Evolutionary conservation across 2,797 vertebrate genomes (phyloP), one percentile per base, ranked within the genome.

Genomic region (Prionace glauca): DNA sequence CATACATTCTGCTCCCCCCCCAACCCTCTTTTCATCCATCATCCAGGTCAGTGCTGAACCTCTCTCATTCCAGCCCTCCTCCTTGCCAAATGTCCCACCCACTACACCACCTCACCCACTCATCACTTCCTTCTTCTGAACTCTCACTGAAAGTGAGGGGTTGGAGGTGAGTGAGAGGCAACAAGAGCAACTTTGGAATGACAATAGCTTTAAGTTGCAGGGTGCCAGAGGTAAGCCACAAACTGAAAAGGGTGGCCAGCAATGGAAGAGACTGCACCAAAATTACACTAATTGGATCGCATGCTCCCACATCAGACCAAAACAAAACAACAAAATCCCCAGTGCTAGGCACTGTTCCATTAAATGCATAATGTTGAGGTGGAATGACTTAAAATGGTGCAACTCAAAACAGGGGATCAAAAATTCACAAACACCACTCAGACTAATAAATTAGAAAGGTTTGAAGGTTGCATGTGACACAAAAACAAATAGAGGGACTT

Each of bases 401-500:
- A 77, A 77, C 72, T 77, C 32, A 77, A 32, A 77, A 69, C 62
- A 65, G 62, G 62, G 62, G 14, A 11, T 12, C 0, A 62, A 56
- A 8, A 90, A n/a, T 18, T n/a, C 32, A 29, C 41, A 14, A 56
- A 45, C 41, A 32, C 41, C 56, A 50, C 56, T 22, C 67, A 71
- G 8, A 7, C 22, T 77, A 29, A 20, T 18, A 41, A 41, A 56
- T 22, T 24, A 14, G 22, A 60, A 90, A 95, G n/a, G 14, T 62
- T 91, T 9, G 12, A 60, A 50, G 60, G n/a, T 16, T 65, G 18
- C 11, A 56, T 77, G 88, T 24, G 29, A 32, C 24, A 24, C 60
- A 45, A 50, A 26, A 92, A 79, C 29, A 32, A 77, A 95, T 69
- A 77, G 50, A 22, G 22, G 86, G 45, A 97, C 98, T 99, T 98